Evolutionary conservation across 2,888 invertebrate genomes (phyloP), one percentile per base, ranked within the genome.

Genomic region (Crossocerus cetratus): DNA sequence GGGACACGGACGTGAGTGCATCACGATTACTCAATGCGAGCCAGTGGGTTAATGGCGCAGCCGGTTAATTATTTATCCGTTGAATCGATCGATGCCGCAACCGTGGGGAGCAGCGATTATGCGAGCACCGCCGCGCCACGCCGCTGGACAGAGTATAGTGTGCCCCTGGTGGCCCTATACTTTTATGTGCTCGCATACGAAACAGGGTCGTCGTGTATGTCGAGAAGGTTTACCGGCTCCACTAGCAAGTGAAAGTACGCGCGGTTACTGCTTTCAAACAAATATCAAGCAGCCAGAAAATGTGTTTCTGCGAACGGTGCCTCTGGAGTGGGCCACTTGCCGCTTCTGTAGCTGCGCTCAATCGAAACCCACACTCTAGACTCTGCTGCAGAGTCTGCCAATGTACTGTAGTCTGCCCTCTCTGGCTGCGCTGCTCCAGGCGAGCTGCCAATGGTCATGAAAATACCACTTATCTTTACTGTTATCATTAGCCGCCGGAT

Each of bases 221-320:
- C 8, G 32, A 32, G 32, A 32, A 32, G 32, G 32, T 49, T 49
- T 49, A 4, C 49, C 49, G 16, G 16, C 5, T n/a, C n/a, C 49
- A n/a, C 49, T 49, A 14, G 14, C 22, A 54, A 67, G 71, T 71
- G 71, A 67, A 71, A 67, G 71, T 67, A n/a, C 58, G 58, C 62
- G 49, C 49, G 49, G 22, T 23, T 55, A 14, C 21, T 60, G 42
- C 16, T 22, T 66, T 21, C 16, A 13, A 55, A 69, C 32, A 32
- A 22, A 11, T 54, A 67, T 53, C 53, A 57, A 59, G 54, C 57
- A 57, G 57, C 58, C 42, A 59, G 42, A 42, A 71, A 71, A 54
- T 62, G n/a, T 49, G 49, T 18, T 66, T 55, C 54, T 59, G 20
- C 44, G 61, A 61, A 43, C 56, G 22, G 22, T 66, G 32, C 23